Evolutionary conservation across 2,113 vertebrate species (phyloP), one percentile per base, ranked within the genome.

Genomic region (Epinephelus moara): DNA sequence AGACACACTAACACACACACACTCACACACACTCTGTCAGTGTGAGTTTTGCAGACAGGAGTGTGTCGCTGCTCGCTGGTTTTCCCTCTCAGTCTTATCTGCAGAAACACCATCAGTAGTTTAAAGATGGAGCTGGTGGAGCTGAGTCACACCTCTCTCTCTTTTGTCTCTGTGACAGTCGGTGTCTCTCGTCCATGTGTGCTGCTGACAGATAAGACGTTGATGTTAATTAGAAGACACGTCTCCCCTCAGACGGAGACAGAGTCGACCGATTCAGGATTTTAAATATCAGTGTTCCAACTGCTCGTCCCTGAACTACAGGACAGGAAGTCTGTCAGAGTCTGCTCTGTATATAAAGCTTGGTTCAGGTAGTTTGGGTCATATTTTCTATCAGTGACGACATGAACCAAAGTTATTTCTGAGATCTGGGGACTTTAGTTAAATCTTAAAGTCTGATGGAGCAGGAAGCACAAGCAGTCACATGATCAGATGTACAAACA

Each of bases 221-320:
- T 84, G 84, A 75, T 79, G 85, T 85, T 90, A 91, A 92, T 90
- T 88, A 86, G 40, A n/a, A 52, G 57, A 82, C 56, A 23, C 69
- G 80, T 81, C 40, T 57, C 18, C 70, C 77, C 78, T 87, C 75
- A 70, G 69, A 33, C n/a, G 11, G 64, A 37, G 25, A 53, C 47
- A 67, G 60, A 78, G 70, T 15, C 1, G 53, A 18, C 45, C 1
- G 8, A 15, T 33, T 1, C 17, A 4, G 47, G 68, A 33, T 72
- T 61, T 73, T 23, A 50, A 18, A 17, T 50, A 6, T 50, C 17
- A 50, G 15, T 50, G 15, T 18, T 50, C 15, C 15, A 18, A 50
- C 49, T 50, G 0, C 3, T 47, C 12, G 12, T 49, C 4, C 13
- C 47, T 49, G 14, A 4, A 49, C 47, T 4, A 6, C 33, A 37